phyloP scores from a whole-genome alignment of 1,140 invertebrate species.

The Aphelenchoides avenae region DNA sequence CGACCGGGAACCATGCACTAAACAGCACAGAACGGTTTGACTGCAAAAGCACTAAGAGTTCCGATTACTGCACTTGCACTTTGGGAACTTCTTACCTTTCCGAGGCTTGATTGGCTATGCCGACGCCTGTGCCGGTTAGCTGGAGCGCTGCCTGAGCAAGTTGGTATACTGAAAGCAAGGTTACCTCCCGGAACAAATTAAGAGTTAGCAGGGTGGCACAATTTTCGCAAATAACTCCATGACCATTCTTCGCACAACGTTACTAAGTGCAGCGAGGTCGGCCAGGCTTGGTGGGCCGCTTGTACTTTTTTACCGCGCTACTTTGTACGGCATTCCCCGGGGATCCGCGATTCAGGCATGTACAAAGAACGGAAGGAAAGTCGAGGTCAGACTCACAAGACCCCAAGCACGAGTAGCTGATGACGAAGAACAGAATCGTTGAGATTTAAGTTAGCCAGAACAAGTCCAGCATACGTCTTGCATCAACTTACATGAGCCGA shows the following conservation, averaged over 20 bases:
- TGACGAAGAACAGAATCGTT: conserved; percentile 7
- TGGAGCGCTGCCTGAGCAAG: conserved; percentile 55
- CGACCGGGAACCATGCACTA: too few species aligned
- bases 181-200: too few species aligned
- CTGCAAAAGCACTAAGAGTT: too few species aligned
- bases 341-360: neutral
- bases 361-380: neutral
- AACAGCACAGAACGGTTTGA: too few species aligned
- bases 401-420: conserved; percentile 12
- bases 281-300: too few species aligned
- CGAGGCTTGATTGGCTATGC: conserved; percentile 53
- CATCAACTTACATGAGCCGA: conserved; percentile 37
- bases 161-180: conserved; percentile 57
- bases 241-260: too few species aligned
- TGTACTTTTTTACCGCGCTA: too few species aligned
- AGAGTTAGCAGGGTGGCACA: neutral
- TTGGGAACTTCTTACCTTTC: conserved; percentile 43
- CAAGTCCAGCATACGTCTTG: neutral
- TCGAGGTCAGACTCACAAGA: neutral
- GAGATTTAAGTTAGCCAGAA: conserved; percentile 1
- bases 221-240: conserved; percentile 3
- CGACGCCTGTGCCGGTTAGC: conserved; percentile 53
- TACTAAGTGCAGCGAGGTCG: too few species aligned
- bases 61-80: too few species aligned
- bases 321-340: too few species aligned